These are phyloP conservation scores for Corydoras sp. DNA, from an alignment of 2,113 vertebrate genomes.

Conservation along the genomic window DNA sequence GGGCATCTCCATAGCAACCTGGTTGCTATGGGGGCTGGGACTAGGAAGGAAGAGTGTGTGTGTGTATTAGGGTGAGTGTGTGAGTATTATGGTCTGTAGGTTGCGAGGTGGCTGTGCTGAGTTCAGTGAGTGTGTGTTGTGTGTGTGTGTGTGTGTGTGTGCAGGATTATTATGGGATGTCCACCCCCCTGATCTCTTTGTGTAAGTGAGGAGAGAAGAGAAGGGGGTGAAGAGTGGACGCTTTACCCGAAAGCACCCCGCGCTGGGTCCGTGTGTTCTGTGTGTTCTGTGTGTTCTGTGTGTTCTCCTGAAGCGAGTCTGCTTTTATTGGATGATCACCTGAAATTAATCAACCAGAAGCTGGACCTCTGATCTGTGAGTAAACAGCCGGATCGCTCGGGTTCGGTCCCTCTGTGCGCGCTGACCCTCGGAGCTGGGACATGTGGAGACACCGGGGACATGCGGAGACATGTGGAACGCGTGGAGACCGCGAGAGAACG, in stretches of 20 bases:
- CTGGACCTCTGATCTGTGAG: conserved; percentile 42
- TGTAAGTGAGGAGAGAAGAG: conserved; percentile 68
- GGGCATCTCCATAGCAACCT: conserved; percentile 68
- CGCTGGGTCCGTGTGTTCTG: not conserved
- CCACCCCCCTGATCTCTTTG: conserved; percentile 70
- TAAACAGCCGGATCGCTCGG: not conserved
- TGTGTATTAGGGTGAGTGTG: conserved; percentile 56
- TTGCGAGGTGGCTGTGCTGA: conserved; percentile 78
- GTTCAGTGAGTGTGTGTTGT: conserved; percentile 56
- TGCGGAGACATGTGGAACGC: too few relatives aligned
- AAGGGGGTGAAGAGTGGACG: conserved; percentile 55
- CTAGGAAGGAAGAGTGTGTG: conserved; percentile 60
- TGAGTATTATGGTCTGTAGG: conserved; percentile 78
- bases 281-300: too few relatives aligned
- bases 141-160: conserved; percentile 25
- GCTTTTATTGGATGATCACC: not conserved
- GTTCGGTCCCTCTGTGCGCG: too few relatives aligned
- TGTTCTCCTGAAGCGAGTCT: too few relatives aligned
- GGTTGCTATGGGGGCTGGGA: conserved; percentile 72
- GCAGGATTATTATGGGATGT: conserved; percentile 79
- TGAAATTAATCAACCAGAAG: conserved; percentile 16
- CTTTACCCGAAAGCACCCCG: conserved; percentile 44
- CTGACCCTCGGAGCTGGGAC: not conserved
- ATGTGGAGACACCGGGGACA: too few relatives aligned
- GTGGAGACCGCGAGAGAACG: not conserved